Evolutionary conservation across 1,140 invertebrate species (phyloP), one percentile per base, ranked within the genome.

Genomic region (Drosophila kanapiae): DNA sequence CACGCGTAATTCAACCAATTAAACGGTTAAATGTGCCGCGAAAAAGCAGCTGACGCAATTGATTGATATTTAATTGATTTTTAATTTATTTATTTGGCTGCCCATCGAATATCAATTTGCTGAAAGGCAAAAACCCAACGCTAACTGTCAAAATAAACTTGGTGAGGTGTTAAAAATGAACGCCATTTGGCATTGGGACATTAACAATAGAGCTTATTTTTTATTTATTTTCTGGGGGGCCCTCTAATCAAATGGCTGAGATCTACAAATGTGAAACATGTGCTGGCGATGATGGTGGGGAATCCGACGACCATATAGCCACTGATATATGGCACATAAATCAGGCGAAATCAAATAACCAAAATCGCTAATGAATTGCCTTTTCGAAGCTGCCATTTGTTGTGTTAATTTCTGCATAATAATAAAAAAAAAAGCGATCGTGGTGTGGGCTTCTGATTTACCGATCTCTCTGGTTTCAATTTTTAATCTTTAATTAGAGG

Each of bases 21-120:
- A 90, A 74, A 54, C 59, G 64, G 70, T 69, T 84, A 75, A 90
- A 71, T 90, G 85, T 84, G 49, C 59, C 74, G 64, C 64, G 62
- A 29, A 43, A 51, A 61, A 13, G 49, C 40, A 35, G 48, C 58
- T 71, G 64, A 70, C 56, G 47, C 42, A 69, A 84, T 76, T 88
- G 81, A 88, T 88, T 90, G 85, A 65, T 79, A 81, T 88, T 90
- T 88, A 76, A 88, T 88, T 88, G 74, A 69, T 80, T 71, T 90
- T 88, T 90, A 84, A 88, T 81, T 78, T 64, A 83, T 80, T 81
- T 75, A 77, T 79, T 86, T 79, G 58, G 59, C 48, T 79, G 58
- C 67, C 48, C 58, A 68, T 88, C 82, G 78, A 88, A 90, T 78
- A 84, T 65, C 78, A 77, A 87, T 87, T 83, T 65, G n/a, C 8